Base-by-base conservation (phyloP, 2,888 invertebrate genomes). In the Leucophenga maculata region DNA sequence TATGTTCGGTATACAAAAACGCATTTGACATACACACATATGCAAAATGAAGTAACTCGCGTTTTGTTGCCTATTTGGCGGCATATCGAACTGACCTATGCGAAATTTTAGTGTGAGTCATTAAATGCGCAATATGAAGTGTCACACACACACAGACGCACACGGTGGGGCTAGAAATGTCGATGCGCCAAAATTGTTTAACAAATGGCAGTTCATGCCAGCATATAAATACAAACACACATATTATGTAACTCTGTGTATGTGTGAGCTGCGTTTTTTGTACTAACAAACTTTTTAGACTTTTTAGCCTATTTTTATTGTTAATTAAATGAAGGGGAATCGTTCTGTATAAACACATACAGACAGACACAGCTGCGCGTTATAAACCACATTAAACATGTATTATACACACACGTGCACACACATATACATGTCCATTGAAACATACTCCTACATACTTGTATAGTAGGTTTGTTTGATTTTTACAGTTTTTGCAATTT, bases 271-370 rank as follows among this genome's bases (percentile, higher is more conserved):
- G 67, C 78, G 77, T 77, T 77, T 82, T 81, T 83, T 77, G 80
- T 79, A 80, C 79, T 75, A 74, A 67, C 67, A 55, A 44, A 55
- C 67, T 75, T 80, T 83, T 83, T 83, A 82, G 80, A 79, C 84
- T 85, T 86, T 85, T 85, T 86, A 84, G 85, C 84, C 86, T 86
- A 85, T 86, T 86, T 85, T 85, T 82, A 84, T 82, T 86, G 85
- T 85, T 85, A 85, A 86, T 86, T 85, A 85, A 80, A 86, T 80
- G 78, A 80, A 65, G 84, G 82, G 80, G 84, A 82, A 83, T 76
- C 74, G 18, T 31, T 52, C 9, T 52, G 13, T 16, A 20, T 52
- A 52, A 6, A 52, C 8, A 60, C 16, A 18, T 8, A 39, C 44
- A 18, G 32, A 44, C 44, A 44, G 60, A 44, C 13, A 16, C 60